Conservation (phyloP, 2,113 vertebrate genomes). For the Gymnobelideus leadbeateri region DNA sequence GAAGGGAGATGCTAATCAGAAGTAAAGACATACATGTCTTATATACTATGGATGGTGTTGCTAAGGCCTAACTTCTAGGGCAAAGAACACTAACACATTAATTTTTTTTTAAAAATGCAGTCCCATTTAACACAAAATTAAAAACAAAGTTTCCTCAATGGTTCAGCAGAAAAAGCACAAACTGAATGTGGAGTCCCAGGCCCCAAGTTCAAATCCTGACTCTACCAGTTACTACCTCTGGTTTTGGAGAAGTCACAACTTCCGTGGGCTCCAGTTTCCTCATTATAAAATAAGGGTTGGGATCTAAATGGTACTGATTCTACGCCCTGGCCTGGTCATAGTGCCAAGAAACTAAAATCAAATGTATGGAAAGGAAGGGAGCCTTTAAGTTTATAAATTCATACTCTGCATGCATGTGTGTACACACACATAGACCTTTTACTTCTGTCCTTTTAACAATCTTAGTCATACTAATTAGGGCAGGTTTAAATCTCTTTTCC, state of each 20-base stretch:
- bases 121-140: neutral
- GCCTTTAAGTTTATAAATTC: neutral
- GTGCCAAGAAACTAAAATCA: neutral
- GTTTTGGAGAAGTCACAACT: neutral
- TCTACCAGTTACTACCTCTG: neutral
- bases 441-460: neutral
- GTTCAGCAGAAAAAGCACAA: neutral
- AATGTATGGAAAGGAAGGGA: neutral
- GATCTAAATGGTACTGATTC: neutral
- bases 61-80: neutral
- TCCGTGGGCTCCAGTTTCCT: neutral
- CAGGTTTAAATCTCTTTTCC: neutral
- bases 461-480: neutral
- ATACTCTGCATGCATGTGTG: neutral
- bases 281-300: neutral
- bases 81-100: neutral
- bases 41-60: neutral
- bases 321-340: neutral
- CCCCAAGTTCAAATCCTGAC: neutral
- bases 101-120: neutral
- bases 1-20: neutral
- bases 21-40: neutral
- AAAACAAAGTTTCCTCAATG: neutral
- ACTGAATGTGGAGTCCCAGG: neutral
- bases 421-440: neutral